A percentile compares a stretch with the other conserved stretches of the same genome.
phyloP scores from a whole-genome alignment of 2,888 invertebrate species.

The Cacoxenus indagator region DNA sequence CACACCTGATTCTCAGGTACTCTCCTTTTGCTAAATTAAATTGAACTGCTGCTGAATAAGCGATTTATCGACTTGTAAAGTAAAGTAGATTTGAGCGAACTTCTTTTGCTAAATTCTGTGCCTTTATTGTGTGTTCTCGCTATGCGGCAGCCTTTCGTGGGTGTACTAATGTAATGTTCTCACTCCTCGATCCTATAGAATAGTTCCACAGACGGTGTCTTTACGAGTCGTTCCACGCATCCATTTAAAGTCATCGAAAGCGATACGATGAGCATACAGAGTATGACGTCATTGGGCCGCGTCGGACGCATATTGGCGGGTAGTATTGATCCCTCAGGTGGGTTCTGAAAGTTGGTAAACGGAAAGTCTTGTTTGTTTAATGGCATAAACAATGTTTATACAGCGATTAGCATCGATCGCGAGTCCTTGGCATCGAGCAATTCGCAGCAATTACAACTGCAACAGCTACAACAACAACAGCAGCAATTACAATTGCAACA shows the following conservation, averaged over 20 bases:
- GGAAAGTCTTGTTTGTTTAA: not conserved
- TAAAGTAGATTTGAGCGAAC: slow-evolving; percentile 1
- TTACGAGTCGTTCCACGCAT: slow-evolving; percentile 78
- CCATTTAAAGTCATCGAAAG: slow-evolving; percentile 90
- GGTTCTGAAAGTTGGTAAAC: slow-evolving; percentile 37
- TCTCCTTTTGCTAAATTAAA: slow-evolving; percentile 25
- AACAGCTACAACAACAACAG: slow-evolving; percentile 47
- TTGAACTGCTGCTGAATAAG: not conserved
- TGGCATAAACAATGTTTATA: slow-evolving; percentile 4
- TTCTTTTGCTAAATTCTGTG: slow-evolving; percentile 12
- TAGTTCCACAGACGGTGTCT: slow-evolving; percentile 82
- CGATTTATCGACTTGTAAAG: not conserved
- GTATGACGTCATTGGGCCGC: slow-evolving; percentile 88
- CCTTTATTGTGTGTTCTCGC: not conserved
- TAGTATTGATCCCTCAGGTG: slow-evolving; percentile 76
- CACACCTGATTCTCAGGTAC: slow-evolving; percentile 82
- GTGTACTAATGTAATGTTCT: not conserved
- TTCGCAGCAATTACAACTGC: slow-evolving; percentile 57
- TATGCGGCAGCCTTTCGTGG: too few relatives aligned
- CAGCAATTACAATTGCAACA: slow-evolving; percentile 46
- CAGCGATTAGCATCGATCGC: slow-evolving; percentile 68
- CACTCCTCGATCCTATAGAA: slow-evolving; percentile 60
- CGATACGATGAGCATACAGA: slow-evolving; percentile 88
- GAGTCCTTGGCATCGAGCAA: slow-evolving; percentile 65
- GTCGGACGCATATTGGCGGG: slow-evolving; percentile 85